A percentile compares a stretch with the other conserved stretches of the same genome.
These are phyloP conservation scores for Lycaena phlaeas DNA, from an alignment of 2,888 invertebrate genomes.

Conservation along the genomic window DNA sequence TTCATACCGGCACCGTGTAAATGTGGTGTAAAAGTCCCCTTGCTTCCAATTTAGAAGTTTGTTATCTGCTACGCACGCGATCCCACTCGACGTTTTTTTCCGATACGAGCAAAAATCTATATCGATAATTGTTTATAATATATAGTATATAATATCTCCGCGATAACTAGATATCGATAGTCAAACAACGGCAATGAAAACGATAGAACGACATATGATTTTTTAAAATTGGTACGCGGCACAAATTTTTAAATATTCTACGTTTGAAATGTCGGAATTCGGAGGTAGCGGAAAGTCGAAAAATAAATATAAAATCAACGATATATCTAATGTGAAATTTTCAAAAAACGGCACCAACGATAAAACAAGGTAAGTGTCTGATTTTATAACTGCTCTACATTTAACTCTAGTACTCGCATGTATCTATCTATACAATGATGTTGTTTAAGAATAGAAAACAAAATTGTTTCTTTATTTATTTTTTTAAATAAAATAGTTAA, in stretches of 20 bases:
- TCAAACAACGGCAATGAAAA: slow-evolving; percentile 1
- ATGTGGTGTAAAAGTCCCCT: neutral
- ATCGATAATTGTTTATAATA: slow-evolving; percentile 13
- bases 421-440: too few relatives aligned
- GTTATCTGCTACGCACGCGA: neutral
- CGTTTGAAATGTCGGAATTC: slow-evolving; percentile 6
- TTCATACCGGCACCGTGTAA: neutral
- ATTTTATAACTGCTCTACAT: too few relatives aligned
- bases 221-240: neutral
- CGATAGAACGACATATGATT: neutral
- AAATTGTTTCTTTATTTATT: too few relatives aligned
- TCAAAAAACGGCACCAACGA: slow-evolving; percentile 17
- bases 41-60: neutral
- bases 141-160: slow-evolving; percentile 6
- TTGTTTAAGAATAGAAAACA: too few relatives aligned
- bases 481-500: too few relatives aligned
- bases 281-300: slow-evolving; percentile 13
- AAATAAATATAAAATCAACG: slow-evolving; percentile 21
- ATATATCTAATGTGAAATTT: slow-evolving; percentile 20
- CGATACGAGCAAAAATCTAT: slow-evolving; percentile 1
- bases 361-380: slow-evolving; percentile 19
- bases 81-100: neutral
- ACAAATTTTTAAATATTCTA: neutral
- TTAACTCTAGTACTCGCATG: too few relatives aligned
- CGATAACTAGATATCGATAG: slow-evolving; percentile 16